Evolutionary conservation across 2,797 vertebrate species (phyloP).

Genomic region (Ctenopoma multispine): DNA sequence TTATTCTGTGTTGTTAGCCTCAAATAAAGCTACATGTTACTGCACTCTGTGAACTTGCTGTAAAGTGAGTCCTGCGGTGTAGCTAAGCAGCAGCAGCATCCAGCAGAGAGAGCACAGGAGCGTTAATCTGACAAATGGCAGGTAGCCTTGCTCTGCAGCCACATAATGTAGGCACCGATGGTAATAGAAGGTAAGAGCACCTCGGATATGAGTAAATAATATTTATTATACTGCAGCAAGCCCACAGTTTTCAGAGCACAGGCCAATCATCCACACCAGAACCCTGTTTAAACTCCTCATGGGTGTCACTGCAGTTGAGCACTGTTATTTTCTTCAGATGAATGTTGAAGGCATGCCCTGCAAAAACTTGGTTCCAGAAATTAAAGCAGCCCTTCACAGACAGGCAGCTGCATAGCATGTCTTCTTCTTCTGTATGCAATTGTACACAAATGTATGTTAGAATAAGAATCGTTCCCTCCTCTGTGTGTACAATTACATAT

Average conservation of each 20-base stretch:
- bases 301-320: constrained; percentile 45
- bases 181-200: constrained; percentile 24
- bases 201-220: constrained; percentile 49
- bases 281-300: constrained; percentile 38
- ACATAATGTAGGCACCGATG: constrained; percentile 2
- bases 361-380: not conserved
- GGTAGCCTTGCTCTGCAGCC: constrained; percentile 24
- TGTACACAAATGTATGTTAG: not conserved
- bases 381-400: not conserved
- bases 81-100: constrained; percentile 29
- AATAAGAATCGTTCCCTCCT: not conserved
- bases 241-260: constrained; percentile 28
- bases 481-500: not conserved
- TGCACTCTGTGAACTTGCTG: not conserved
- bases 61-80: constrained; percentile 8
- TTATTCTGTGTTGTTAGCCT: not conserved
- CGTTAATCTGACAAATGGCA: constrained; percentile 55
- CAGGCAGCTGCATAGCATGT: not conserved
- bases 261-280: constrained; percentile 28
- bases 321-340: constrained; percentile 12
- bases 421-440: not conserved
- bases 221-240: constrained; percentile 52
- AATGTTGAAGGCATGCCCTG: constrained; percentile 4
- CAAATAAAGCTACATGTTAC: not conserved
- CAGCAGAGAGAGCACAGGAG: constrained; percentile 15